Percentiles rank a stretch among this genome's conserved stretches.
phyloP scores from a whole-genome alignment of 2,797 vertebrate species.

The Benthosema pterotum region DNA sequence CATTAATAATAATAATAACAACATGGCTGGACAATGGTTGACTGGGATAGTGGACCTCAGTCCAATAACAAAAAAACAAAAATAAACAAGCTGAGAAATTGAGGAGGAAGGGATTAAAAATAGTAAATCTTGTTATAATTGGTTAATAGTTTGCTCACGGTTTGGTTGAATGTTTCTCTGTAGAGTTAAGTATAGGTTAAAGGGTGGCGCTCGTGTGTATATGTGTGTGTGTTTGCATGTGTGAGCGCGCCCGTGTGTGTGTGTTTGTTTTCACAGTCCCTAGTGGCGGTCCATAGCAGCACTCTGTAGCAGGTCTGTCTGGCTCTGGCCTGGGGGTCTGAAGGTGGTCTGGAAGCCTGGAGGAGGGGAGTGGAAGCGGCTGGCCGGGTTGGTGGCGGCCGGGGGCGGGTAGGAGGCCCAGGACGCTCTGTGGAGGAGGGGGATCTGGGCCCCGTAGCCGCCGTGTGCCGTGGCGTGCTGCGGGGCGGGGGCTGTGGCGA shows the following conservation, averaged over 20 bases:
- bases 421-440: conserved; percentile 89
- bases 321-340: conserved; percentile 89
- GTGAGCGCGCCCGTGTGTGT: conserved; percentile 27
- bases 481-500: conserved; percentile 74
- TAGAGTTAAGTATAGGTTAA: conserved; percentile 19
- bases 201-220: conserved; percentile 34
- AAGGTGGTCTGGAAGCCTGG: conserved; percentile 92
- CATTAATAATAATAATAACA: neutral
- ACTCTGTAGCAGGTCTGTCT: conserved; percentile 94
- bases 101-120: conserved; percentile 72
- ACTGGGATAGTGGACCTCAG: conserved; percentile 66
- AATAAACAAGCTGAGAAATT: conserved; percentile 69
- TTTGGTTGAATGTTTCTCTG: conserved; percentile 47
- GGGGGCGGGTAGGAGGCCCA: conserved; percentile 85
- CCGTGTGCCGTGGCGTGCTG: conserved; percentile 77
- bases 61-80: conserved; percentile 65
- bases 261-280: conserved; percentile 55
- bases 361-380: conserved; percentile 89
- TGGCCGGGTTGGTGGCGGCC: conserved; percentile 80
- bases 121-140: conserved; percentile 74
- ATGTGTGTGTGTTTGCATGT: conserved; percentile 22
- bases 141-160: conserved; percentile 80
- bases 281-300: conserved; percentile 90
- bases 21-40: conserved; percentile 16
- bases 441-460: conserved; percentile 83